Evolutionary conservation across 2,888 invertebrate species (phyloP), one percentile per base, ranked within the genome.

Genomic region (Philhelius pedissequus): DNA sequence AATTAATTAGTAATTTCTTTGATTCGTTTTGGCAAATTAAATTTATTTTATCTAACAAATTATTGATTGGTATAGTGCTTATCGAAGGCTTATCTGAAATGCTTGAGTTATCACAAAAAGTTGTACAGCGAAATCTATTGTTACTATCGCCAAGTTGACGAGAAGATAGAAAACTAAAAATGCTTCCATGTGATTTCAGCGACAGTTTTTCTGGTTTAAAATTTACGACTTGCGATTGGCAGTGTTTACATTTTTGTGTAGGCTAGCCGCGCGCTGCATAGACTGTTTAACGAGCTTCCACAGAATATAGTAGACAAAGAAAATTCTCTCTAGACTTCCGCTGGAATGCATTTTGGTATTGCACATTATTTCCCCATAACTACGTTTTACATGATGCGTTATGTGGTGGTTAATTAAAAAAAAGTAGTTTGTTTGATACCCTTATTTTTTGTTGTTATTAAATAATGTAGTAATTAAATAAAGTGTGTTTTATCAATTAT

Each of bases 111-210:
- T 70, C 20, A 86, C 56, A 22, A 86, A 35, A 8, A 83, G 43
- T 15, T 86, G 83, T 8, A 86, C 43, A 58, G 79, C 64, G 45
- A 86, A 86, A 76, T 83, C 76, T 27, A 86, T 11, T 18, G 66
- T 71, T 3, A 86, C 78, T 69, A 86, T 76, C 73, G 83, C 79
- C 76, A 86, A 64, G 45, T 83, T 86, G 58, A 79, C 69, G 45
- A 86, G 32, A 22, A 86, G 15, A 60, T 40, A 68, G 40, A 83
- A 83, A 68, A 79, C 60, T 62, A 82, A 83, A 76, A 79, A 68
- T 43, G 62, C 50, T 73, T 75, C 83, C 86, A 86, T 83, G 54
- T 58, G 52, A 45, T 66, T 71, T 27, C 13, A 43, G 48, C n/a
- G n/a, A n/a, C n/a, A n/a, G 50, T 70, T 32, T 64, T 58, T 35